These are phyloP conservation scores for Arnoldichthys spilopterus DNA, from an alignment of 2,797 vertebrate species.

Conservation along the genomic window DNA sequence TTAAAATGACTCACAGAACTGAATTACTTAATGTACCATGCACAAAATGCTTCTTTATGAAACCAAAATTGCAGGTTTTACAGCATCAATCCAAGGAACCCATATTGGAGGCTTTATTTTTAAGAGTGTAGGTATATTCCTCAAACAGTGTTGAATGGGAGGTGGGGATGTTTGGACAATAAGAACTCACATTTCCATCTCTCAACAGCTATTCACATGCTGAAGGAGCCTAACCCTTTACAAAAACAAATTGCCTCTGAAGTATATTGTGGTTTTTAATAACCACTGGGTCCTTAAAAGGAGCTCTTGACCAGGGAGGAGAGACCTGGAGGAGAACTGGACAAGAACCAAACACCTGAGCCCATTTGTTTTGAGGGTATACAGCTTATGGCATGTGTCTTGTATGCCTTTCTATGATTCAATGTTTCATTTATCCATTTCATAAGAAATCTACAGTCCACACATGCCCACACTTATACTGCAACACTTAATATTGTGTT, in stretches of 20 bases:
- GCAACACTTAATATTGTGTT: constrained; percentile 25
- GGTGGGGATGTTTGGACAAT: constrained; percentile 28
- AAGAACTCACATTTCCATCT: constrained; percentile 46
- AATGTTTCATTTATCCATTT: constrained; percentile 8
- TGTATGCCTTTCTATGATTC: constrained; percentile 1
- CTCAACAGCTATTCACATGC: constrained; percentile 38
- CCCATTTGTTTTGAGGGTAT: constrained; percentile 44
- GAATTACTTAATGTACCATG: not conserved
- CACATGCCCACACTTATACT: not conserved
- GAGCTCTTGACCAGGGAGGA: constrained; percentile 43
- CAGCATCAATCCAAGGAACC: not conserved
- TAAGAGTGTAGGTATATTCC: constrained; percentile 18
- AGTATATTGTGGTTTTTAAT: constrained; percentile 51
- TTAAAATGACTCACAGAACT: not conserved
- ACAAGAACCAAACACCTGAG: constrained; percentile 70
- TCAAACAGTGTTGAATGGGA: constrained; percentile 20
- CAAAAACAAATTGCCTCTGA: constrained; percentile 48
- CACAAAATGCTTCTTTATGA: not conserved
- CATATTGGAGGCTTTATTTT: not conserved
- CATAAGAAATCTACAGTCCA: not conserved
- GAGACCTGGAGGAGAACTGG: constrained; percentile 59
- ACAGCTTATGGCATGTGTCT: constrained; percentile 16
- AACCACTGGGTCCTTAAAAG: constrained; percentile 49
- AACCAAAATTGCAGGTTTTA: too few species aligned
- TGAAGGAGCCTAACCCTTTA: constrained; percentile 39